A percentile compares a stretch with the other conserved stretches of the same genome.
Conservation (phyloP, 1,140 invertebrate genomes). For the Antheraea mylitta region DNA sequence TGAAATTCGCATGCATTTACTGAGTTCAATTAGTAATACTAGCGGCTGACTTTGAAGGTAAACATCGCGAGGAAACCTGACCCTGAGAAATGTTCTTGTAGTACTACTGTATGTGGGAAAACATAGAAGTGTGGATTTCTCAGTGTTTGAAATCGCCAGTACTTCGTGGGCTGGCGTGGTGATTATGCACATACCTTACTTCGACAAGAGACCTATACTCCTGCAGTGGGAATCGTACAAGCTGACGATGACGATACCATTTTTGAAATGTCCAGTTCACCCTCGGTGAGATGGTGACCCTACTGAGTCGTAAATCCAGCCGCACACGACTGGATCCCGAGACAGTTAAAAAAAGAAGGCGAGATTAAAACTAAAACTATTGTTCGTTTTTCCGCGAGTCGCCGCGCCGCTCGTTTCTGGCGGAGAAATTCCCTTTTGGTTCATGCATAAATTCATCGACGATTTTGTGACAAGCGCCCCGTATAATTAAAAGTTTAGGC, state of each 20-base stretch:
- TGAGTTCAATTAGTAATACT: no score
- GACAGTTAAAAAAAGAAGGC: constrained; percentile 43
- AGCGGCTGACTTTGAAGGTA: no score
- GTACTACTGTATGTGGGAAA: no score
- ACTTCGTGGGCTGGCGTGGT: no score
- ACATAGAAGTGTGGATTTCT: no score
- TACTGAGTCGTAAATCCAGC: constrained; percentile 28
- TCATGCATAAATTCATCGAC: constrained; percentile 72
- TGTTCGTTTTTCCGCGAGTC: constrained; percentile 61
- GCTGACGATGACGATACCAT: background rate
- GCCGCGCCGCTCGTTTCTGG: constrained; percentile 14
- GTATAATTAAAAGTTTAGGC: constrained; percentile 61
- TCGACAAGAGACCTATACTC: no score
- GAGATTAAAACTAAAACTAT: constrained; percentile 70
- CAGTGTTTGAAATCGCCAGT: no score
- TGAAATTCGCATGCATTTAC: no score
- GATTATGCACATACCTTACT: no score
- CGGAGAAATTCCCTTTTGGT: constrained; percentile 49
- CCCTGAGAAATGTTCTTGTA: no score
- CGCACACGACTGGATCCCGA: constrained; percentile 52
- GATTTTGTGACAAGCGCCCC: constrained; percentile 45
- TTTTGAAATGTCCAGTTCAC: background rate
- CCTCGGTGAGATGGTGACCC: constrained; percentile 4
- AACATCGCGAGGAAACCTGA: no score
- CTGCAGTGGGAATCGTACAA: no score